Evolutionary conservation across 2,888 invertebrate genomes (phyloP).

Genomic region (Aphodius sticticus): DNA sequence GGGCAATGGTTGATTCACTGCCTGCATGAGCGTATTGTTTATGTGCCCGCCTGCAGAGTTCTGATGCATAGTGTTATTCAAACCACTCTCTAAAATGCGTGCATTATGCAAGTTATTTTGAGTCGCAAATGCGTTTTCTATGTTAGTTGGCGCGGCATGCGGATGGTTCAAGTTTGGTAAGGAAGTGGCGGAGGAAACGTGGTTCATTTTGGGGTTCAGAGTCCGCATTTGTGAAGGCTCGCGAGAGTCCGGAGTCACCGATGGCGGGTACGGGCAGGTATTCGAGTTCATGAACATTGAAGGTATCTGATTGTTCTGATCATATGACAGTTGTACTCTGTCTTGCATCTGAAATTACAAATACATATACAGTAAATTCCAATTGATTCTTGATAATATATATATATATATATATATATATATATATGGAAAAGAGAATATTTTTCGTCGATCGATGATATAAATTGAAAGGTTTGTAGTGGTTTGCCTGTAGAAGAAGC

Average conservation of each 20-base stretch:
- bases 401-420: no score
- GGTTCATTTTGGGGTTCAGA: conserved; percentile 44
- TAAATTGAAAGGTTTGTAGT: no score
- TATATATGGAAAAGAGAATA: no score
- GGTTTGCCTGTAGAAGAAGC: no score
- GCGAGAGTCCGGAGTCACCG: conserved; percentile 38
- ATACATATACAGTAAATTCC: not conserved
- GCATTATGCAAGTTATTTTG: conserved; percentile 51
- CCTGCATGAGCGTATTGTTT: conserved; percentile 52
- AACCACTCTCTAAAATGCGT: conserved; percentile 52
- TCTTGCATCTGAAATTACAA: conserved; percentile 61
- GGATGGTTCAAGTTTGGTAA: conserved; percentile 56
- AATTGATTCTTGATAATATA: not conserved
- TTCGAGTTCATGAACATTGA: conserved; percentile 38
- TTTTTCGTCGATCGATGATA: no score
- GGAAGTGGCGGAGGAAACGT: conserved; percentile 54
- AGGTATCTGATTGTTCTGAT: conserved; percentile 40
- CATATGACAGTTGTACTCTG: conserved; percentile 42
- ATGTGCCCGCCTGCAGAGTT: conserved; percentile 45
- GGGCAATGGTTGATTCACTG: conserved; percentile 52
- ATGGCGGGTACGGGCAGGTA: conserved; percentile 40
- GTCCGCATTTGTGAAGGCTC: conserved; percentile 36
- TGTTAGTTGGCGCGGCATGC: conserved; percentile 46
- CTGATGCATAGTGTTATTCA: conserved; percentile 51
- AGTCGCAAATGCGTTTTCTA: conserved; percentile 48